Evolutionary conservation across 2,797 vertebrate genomes (phyloP).

Genomic region (Mus spretus): DNA sequence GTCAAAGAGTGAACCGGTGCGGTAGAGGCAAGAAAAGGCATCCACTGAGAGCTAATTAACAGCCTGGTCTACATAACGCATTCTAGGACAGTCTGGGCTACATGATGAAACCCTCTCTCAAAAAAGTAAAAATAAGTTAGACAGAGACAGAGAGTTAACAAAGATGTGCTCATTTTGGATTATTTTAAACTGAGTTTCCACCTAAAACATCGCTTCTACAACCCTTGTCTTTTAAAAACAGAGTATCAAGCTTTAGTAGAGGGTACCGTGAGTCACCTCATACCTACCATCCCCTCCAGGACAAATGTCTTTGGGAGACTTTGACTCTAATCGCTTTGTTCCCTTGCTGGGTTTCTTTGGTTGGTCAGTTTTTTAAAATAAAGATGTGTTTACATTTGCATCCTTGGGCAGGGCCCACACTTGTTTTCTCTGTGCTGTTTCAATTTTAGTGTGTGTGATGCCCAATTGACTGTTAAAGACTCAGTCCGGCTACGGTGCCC

Average conservation of each 20-base stretch:
- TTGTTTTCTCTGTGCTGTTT: background rate
- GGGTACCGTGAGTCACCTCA: background rate
- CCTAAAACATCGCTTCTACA: background rate
- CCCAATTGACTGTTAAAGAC: background rate
- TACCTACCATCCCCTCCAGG: background rate
- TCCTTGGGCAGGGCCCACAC: background rate
- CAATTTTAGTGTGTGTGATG: background rate
- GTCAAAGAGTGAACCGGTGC: background rate
- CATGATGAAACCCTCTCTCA: background rate
- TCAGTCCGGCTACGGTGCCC: too few relatives aligned
- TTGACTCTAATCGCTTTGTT: background rate
- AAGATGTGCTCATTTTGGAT: background rate
- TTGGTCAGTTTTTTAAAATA: background rate
- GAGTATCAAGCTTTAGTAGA: background rate
- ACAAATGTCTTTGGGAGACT: background rate
- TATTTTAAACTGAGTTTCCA: background rate
- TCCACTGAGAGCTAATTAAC: background rate
- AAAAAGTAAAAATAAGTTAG: background rate
- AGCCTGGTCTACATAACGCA: too few relatives aligned
- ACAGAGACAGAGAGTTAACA: background rate
- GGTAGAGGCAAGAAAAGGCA: background rate
- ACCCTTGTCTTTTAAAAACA: background rate
- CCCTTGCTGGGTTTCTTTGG: background rate
- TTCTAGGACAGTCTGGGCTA: background rate
- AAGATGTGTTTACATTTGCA: background rate